These are phyloP conservation scores for Sceloporus tristichus DNA, from an alignment of 2,113 vertebrate genomes.

Conservation along the genomic window DNA sequence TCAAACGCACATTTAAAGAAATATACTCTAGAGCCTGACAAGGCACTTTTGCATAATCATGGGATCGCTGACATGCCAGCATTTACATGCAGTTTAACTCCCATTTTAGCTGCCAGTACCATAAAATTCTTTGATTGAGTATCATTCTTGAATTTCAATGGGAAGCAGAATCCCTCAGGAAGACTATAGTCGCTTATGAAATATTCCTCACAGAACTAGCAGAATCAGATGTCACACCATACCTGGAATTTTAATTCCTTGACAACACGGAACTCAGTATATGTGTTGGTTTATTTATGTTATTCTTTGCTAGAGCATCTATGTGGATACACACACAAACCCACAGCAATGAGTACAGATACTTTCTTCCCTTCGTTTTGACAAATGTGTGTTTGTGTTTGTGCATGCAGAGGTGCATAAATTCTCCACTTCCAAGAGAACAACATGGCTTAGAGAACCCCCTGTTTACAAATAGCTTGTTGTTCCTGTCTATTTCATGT, in stretches of 20 bases:
- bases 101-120: conserved; percentile 36
- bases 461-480: not conserved
- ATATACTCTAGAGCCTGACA: not conserved
- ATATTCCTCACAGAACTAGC: conserved; percentile 19
- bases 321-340: not conserved
- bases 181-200: not conserved
- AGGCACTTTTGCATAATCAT: fast-evolving
- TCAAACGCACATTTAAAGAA: not conserved
- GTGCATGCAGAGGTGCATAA: not conserved
- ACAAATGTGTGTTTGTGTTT: not conserved
- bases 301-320: not conserved
- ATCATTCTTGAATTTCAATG: conserved; percentile 42
- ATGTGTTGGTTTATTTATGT: not conserved
- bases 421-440: conserved; percentile 1
- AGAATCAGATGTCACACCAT: conserved; percentile 13
- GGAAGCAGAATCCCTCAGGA: not conserved
- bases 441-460: conserved; percentile 5
- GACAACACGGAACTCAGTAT: not conserved
- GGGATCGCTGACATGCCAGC: not conserved
- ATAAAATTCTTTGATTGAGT: conserved; percentile 9
- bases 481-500: conserved; percentile 42
- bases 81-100: not conserved
- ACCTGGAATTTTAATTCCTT: conserved; percentile 36
- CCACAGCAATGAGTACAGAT: not conserved
- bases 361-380: conserved; percentile 9